Evolutionary conservation across 2,888 invertebrate species (phyloP).

Genomic region (Andrena flavipes): DNA sequence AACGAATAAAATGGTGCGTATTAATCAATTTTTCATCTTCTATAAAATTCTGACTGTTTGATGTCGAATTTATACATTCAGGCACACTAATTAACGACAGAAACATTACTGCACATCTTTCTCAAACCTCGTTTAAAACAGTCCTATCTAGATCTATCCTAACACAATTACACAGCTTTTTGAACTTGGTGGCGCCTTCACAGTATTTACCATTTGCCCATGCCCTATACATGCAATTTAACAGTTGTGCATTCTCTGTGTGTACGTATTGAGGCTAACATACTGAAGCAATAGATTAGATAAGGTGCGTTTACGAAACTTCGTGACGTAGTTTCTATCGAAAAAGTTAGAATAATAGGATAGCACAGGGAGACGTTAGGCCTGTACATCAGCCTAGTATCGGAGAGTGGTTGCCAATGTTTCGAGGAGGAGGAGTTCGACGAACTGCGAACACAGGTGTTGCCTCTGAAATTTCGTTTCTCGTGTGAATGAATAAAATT

Average conservation of each 20-base stretch:
- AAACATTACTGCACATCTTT: neutral
- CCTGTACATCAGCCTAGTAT: conserved; percentile 20
- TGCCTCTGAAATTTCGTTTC: conserved; percentile 71
- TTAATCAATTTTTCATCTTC: no score
- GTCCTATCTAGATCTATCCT: no score
- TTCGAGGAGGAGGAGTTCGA: conserved; percentile 18
- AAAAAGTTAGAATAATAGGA: conserved; percentile 74
- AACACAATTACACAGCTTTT: no score
- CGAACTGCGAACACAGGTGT: conserved; percentile 67
- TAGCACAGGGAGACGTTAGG: conserved; percentile 17
- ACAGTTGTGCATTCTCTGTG: neutral
- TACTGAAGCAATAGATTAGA: neutral
- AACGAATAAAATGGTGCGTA: no score
- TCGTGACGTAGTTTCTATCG: conserved; percentile 82
- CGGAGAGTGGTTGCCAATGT: conserved; percentile 29
- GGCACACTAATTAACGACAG: neutral
- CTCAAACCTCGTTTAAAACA: neutral
- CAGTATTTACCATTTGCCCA: neutral
- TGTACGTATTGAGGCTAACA: neutral
- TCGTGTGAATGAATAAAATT: conserved; percentile 75
- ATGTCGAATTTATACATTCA: no score
- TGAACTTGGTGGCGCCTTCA: no score
- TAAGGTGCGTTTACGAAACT: conserved; percentile 69
- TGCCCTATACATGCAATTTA: neutral
- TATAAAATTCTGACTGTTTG: no score